Evolutionary conservation across 2,888 invertebrate genomes (phyloP).

Genomic region (Pogonocherus hispidulus): DNA sequence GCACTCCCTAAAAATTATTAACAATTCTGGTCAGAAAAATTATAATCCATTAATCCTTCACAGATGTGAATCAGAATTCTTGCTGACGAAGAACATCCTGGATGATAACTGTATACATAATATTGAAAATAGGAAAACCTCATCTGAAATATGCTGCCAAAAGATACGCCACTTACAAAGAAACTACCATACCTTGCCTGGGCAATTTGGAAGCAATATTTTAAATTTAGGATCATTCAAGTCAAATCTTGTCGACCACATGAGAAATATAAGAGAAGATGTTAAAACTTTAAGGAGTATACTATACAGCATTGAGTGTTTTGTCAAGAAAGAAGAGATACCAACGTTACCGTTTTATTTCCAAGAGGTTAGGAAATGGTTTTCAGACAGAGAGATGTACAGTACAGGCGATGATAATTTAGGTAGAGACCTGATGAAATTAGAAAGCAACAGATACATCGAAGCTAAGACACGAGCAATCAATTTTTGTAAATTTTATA

Average conservation of each 20-base stretch:
- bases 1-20: slow-evolving; percentile 28
- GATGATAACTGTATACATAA: neutral
- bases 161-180: slow-evolving; percentile 3
- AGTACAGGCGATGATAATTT: neutral
- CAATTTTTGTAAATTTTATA: slow-evolving; percentile 34
- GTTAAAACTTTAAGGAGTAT: slow-evolving; percentile 16
- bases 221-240: slow-evolving; percentile 6
- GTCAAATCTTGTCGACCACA: slow-evolving; percentile 1
- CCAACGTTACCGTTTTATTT: slow-evolving; percentile 13
- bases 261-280: slow-evolving; percentile 17
- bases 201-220: neutral
- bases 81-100: slow-evolving; percentile 8
- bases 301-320: slow-evolving; percentile 5
- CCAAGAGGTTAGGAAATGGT: slow-evolving; percentile 11
- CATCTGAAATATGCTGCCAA: neutral
- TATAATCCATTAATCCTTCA: slow-evolving; percentile 23
- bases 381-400: neutral
- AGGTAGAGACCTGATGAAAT: neutral
- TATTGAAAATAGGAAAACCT: neutral
- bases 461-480: slow-evolving; percentile 26
- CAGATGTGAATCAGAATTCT: slow-evolving; percentile 26
- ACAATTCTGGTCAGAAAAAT: slow-evolving; percentile 1
- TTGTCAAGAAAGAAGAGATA: neutral
- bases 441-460: neutral
- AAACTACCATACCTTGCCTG: slow-evolving; percentile 6